Conservation (phyloP, 1,140 invertebrate species). For the Cecropterus lyciades region DNA sequence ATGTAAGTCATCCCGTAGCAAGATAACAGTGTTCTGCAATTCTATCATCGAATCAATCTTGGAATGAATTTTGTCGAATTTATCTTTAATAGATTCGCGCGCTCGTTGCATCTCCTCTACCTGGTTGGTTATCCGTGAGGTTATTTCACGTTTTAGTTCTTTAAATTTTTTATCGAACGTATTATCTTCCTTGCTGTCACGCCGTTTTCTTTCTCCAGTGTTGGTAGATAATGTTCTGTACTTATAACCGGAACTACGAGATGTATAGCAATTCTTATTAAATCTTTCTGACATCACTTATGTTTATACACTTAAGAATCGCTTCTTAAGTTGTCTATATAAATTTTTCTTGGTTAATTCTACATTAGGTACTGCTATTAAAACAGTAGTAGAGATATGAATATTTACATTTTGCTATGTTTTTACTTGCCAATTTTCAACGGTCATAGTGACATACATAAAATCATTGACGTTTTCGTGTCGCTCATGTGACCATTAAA, state of each 20-base stretch:
- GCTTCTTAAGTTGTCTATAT: background rate
- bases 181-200: conserved; percentile 50
- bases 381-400: no score
- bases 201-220: conserved; percentile 53
- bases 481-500: no score
- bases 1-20: conserved; percentile 50
- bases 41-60: conserved; percentile 67
- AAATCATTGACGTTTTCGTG: no score
- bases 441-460: no score
- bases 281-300: conserved; percentile 60
- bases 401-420: no score
- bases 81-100: conserved; percentile 53
- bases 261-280: conserved; percentile 65
- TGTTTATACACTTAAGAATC: background rate
- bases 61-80: conserved; percentile 56
- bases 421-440: no score
- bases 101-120: conserved; percentile 48
- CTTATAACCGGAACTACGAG: conserved; percentile 66
- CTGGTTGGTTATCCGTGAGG: conserved; percentile 51
- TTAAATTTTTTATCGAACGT: conserved; percentile 58
- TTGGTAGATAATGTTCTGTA: conserved; percentile 70
- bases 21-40: conserved; percentile 49
- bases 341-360: background rate
- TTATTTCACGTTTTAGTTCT: conserved; percentile 59
- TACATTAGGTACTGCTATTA: no score